Evolutionary conservation across 2,888 invertebrate genomes (phyloP).

Genomic region (Isotomurus palustris): DNA sequence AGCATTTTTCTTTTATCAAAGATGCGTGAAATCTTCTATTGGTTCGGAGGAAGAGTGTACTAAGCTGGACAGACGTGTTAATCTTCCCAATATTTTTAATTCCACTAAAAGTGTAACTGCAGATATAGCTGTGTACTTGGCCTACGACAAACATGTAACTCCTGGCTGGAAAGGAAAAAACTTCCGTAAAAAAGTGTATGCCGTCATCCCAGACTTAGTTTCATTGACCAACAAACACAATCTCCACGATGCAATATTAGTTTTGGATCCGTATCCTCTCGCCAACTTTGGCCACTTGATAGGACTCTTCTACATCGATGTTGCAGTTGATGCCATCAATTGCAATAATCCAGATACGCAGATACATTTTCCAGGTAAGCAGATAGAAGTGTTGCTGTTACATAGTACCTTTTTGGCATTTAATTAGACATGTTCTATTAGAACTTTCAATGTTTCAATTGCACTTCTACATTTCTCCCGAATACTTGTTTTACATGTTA

Average conservation of each 20-base stretch:
- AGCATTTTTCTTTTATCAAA: slow-evolving; percentile 39
- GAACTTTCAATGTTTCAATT: too few species aligned
- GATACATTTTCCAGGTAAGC: too few species aligned
- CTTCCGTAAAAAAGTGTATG: slow-evolving; percentile 30
- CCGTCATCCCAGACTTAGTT: slow-evolving; percentile 43
- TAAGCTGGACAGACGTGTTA: slow-evolving; percentile 27
- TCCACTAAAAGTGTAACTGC: too few species aligned
- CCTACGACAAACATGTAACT: too few species aligned
- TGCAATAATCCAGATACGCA: slow-evolving; percentile 35
- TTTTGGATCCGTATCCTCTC: slow-evolving; percentile 53
- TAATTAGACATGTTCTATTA: too few species aligned
- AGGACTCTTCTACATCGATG: slow-evolving; percentile 52
- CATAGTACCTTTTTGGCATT: too few species aligned
- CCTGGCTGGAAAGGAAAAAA: neutral
- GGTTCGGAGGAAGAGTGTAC: slow-evolving; percentile 40
- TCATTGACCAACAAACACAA: slow-evolving; percentile 33
- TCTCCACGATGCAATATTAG: slow-evolving; percentile 52
- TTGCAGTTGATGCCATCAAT: slow-evolving; percentile 30
- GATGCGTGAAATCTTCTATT: slow-evolving; percentile 28
- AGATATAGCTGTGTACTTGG: too few species aligned
- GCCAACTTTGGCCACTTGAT: slow-evolving; percentile 55
- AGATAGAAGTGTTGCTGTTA: too few species aligned
- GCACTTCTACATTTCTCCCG: too few species aligned
- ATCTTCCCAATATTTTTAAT: too few species aligned
- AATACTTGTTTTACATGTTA: too few species aligned